phyloP scores from a whole-genome alignment of 2,888 invertebrate species.

The Bugula neritina region DNA sequence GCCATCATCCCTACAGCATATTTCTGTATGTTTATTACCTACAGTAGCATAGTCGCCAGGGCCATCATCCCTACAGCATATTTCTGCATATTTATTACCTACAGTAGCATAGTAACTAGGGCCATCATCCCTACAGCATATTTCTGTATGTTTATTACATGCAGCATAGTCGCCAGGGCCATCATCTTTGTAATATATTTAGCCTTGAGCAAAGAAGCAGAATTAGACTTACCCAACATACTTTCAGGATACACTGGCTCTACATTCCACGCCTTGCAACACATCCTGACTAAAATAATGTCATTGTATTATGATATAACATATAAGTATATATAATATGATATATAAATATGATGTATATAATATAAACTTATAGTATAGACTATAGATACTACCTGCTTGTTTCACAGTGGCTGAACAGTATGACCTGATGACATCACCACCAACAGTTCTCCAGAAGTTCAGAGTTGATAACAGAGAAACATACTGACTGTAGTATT shows the following conservation, averaged over 20 bases:
- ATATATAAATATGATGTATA: no score
- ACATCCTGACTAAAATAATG: neutral
- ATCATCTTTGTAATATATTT: neutral
- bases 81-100: no score
- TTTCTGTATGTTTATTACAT: no score
- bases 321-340: no score
- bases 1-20: neutral
- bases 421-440: neutral
- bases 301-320: no score
- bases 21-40: no score
- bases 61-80: neutral
- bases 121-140: neutral
- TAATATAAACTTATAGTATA: no score
- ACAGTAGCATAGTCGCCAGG: no score
- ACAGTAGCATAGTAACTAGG: no score
- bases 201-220: no score
- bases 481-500: slow-evolving; percentile 23
- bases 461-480: slow-evolving; percentile 12
- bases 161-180: neutral
- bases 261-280: slow-evolving; percentile 2
- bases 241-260: neutral
- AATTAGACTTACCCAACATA: slow-evolving; percentile 14
- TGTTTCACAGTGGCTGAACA: slow-evolving; percentile 2
- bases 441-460: slow-evolving; percentile 24
- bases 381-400: slow-evolving; percentile 14